A percentile compares a stretch with the other conserved stretches of the same genome.
Conservation (phyloP, 2,797 vertebrate genomes). For the Sardinella longiceps region DNA sequence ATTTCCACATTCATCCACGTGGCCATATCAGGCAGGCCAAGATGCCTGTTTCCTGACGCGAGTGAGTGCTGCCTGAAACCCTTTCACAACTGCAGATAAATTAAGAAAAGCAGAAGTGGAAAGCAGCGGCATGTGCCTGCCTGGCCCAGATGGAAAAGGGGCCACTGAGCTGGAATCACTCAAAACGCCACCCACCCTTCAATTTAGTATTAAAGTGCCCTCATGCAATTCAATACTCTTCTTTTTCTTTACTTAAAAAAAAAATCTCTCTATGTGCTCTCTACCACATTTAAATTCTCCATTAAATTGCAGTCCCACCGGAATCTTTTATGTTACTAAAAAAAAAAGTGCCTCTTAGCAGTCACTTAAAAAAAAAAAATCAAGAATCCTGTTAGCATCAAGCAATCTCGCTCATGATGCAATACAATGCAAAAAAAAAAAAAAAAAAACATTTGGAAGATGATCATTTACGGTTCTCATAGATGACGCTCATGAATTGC, state of each 20-base stretch:
- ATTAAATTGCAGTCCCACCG: neutral
- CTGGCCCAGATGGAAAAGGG: neutral
- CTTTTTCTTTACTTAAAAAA: neutral
- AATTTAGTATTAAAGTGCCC: neutral
- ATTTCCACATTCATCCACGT: neutral
- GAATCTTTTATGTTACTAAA: neutral
- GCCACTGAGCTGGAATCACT: neutral
- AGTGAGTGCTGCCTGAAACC: neutral
- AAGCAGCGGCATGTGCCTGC: neutral
- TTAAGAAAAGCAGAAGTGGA: slow-evolving; percentile 68
- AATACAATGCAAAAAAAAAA: no score
- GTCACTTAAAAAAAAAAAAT: no score
- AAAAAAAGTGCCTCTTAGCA: neutral
- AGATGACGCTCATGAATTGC: neutral
- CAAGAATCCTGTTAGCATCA: neutral
- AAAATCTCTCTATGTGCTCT: no score
- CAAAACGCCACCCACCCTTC: neutral
- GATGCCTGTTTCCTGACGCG: neutral
- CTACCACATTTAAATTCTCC: neutral
- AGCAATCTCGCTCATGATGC: neutral
- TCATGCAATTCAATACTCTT: neutral
- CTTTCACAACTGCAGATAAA: slow-evolving; percentile 60
- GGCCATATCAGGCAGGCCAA: neutral
- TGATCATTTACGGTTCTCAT: neutral
- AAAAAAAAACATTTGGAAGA: neutral